Evolutionary conservation across 2,797 vertebrate genomes (phyloP), one percentile per base, ranked within the genome.

Genomic region (Vultur gryphus): DNA sequence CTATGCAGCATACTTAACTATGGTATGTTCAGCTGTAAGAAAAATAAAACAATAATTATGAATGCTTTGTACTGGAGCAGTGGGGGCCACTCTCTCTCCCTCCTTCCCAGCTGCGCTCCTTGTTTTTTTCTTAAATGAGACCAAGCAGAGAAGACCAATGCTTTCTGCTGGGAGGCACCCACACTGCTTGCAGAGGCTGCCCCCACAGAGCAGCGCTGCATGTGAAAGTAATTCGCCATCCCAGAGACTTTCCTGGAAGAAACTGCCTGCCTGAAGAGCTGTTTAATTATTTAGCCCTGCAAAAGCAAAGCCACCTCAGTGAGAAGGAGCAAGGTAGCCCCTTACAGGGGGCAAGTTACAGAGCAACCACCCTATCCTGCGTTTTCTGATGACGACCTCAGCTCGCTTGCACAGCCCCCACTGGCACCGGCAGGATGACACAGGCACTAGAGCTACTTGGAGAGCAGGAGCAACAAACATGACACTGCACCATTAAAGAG

Each of bases 71-170:
- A 65, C 35, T 43, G 7, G 18, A 61, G 33, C 78, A 84, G 19
- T 0, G 1, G 23, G 58, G 16, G 49, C 33, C 2, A 1, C 8
- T 41, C 29, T 52, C 48, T 31, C 37, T 18, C 29, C 62, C 31
- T 61, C 43, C 31, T 67, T 67, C 39, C 28, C 75, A 70, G 0
- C 20, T 15, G 7, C 1, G 3, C 6, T 49, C 37, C 28, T 7
- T 58, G 41, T 64, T 10, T 64, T 46, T 75, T 25, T 21, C 31
- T 78, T 11, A 28, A 78, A 26, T 3, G 11, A 84, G 44, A 49
- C 10, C 7, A 10, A 71, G 57, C 59, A 86, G 37, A 13, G 26
- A n/a, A 67, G n/a, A 35, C 29, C 6, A 7, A 35, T 20, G 7
- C 11, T 65, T 57, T 57, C 61, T 54, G 41, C 65, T 25, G 25